These are phyloP conservation scores for Noctuana brunneofusca DNA, from an alignment of 2,888 invertebrate species.

Conservation along the genomic window DNA sequence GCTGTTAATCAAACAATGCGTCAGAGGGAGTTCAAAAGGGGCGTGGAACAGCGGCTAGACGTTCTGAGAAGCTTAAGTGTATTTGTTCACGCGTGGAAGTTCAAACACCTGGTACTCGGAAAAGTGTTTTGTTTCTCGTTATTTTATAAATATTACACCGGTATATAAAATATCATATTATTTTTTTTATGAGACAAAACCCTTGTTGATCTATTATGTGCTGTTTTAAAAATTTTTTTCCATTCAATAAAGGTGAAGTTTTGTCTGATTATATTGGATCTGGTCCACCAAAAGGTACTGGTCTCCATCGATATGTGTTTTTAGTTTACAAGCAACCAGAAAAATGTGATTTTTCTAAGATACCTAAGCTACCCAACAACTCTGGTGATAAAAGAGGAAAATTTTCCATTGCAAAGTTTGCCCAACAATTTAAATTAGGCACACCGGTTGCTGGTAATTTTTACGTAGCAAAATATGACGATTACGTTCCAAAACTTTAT, in stretches of 20 bases:
- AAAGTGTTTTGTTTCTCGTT: slow-evolving; percentile 70
- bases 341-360: slow-evolving; percentile 69
- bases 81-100: slow-evolving; percentile 31
- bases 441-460: slow-evolving; percentile 85
- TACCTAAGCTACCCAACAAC: slow-evolving; percentile 65
- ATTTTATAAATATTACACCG: no score
- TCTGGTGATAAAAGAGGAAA: slow-evolving; percentile 81
- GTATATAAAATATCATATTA: no score
- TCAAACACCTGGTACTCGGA: slow-evolving; percentile 27
- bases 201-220: no score
- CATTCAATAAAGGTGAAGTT: no score
- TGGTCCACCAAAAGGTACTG: slow-evolving; percentile 89
- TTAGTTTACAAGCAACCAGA: slow-evolving; percentile 84
- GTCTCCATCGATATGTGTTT: slow-evolving; percentile 88
- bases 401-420: slow-evolving; percentile 83
- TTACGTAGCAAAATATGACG: slow-evolving; percentile 83
- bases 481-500: slow-evolving; percentile 81
- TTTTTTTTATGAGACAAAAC: no score
- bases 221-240: no score
- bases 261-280: slow-evolving; percentile 84
- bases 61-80: slow-evolving; percentile 30
- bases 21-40: slow-evolving; percentile 35
- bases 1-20: slow-evolving; percentile 45
- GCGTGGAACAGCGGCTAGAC: slow-evolving; percentile 30
- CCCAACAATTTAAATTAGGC: slow-evolving; percentile 82